These are phyloP conservation scores for Sinella curviseta DNA, from an alignment of 1,140 invertebrate genomes.

Conservation along the genomic window DNA sequence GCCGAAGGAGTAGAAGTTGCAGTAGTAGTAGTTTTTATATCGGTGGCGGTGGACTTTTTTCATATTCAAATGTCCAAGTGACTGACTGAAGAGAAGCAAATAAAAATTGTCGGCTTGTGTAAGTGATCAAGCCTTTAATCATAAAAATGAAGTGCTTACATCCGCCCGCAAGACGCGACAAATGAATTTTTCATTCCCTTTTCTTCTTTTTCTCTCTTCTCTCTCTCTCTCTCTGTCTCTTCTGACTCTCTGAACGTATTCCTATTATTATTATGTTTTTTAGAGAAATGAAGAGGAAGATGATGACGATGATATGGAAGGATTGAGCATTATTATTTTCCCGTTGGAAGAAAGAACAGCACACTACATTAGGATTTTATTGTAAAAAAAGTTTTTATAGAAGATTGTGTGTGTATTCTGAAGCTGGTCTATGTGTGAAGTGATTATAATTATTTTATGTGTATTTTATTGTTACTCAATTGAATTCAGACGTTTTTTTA, in stretches of 20 bases:
- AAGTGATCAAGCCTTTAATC: conserved; percentile 23
- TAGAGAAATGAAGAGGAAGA: background rate
- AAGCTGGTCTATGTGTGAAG: background rate
- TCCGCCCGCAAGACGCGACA: conserved; percentile 25
- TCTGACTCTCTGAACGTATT: background rate
- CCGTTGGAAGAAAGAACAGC: background rate
- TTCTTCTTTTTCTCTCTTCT: background rate
- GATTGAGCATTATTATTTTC: background rate
- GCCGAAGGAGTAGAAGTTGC: background rate
- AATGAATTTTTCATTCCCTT: conserved; percentile 25
- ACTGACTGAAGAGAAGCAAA: conserved; percentile 20
- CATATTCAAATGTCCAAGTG: conserved; percentile 20
- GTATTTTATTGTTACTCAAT: conserved; percentile 20
- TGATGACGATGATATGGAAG: conserved; percentile 3
- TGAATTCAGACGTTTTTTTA: background rate
- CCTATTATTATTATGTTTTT: background rate
- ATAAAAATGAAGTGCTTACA: conserved; percentile 26
- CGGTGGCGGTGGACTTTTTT: background rate
- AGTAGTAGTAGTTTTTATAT: background rate
- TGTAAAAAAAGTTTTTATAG: background rate
- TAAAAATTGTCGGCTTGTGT: conserved; percentile 24
- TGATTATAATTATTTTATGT: conserved; percentile 9
- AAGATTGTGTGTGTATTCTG: background rate
- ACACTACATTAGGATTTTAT: background rate
- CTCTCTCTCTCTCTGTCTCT: background rate